A percentile compares a stretch with the other conserved stretches of the same genome.
Evolutionary conservation across 1,140 invertebrate genomes (phyloP).

Genomic region (Sipha flava): DNA sequence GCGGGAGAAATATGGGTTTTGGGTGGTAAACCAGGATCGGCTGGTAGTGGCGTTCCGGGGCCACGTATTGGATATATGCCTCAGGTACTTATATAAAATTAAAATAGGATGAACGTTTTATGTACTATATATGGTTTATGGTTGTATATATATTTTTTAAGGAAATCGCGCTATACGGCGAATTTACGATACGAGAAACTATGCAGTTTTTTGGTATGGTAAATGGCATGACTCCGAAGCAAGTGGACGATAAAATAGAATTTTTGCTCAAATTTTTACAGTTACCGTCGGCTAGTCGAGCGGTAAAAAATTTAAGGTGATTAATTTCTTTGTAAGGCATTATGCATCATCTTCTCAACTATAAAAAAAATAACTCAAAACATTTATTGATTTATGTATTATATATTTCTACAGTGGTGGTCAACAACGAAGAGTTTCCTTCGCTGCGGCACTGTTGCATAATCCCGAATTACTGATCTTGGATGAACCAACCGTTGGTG

Average conservation of each 20-base stretch:
- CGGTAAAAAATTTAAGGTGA: slow-evolving; percentile 81
- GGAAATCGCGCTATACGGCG: slow-evolving; percentile 87
- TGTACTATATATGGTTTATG: neutral
- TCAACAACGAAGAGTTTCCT: slow-evolving; percentile 76
- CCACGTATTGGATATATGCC: slow-evolving; percentile 79
- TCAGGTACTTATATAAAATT: slow-evolving; percentile 47
- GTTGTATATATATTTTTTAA: slow-evolving; percentile 45
- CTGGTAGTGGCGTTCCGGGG: slow-evolving; percentile 70
- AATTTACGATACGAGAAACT: slow-evolving; percentile 90
- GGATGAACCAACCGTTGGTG: slow-evolving; percentile 87
- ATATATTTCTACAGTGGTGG: slow-evolving; percentile 59
- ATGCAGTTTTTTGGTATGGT: slow-evolving; percentile 96
- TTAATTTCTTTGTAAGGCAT: neutral
- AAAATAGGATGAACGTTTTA: too few species aligned
- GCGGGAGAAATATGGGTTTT: slow-evolving; percentile 73
- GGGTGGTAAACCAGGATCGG: slow-evolving; percentile 70
- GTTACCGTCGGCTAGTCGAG: slow-evolving; percentile 70
- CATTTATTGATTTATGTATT: neutral
- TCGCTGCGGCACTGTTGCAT: slow-evolving; percentile 79
- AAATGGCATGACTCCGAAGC: slow-evolving; percentile 74
- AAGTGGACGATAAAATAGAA: slow-evolving; percentile 70
- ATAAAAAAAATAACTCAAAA: neutral
- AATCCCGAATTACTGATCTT: slow-evolving; percentile 80
- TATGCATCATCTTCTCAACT: neutral
- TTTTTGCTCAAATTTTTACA: slow-evolving; percentile 86